Evolutionary conservation across 2,888 invertebrate genomes (phyloP).

Genomic region (Ichneumoninae sp.): DNA sequence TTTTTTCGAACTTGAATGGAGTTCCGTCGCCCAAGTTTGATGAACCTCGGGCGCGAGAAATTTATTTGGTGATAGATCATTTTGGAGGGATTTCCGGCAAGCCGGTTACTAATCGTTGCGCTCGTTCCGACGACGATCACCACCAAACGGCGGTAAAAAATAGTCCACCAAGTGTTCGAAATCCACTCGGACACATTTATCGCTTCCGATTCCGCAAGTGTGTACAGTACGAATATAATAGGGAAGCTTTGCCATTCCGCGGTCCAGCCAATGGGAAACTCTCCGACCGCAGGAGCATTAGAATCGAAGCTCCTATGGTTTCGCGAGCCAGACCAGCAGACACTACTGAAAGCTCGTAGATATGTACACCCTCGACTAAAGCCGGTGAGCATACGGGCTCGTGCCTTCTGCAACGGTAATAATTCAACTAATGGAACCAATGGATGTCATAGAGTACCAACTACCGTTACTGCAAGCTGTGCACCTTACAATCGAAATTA

Average conservation of each 20-base stretch:
- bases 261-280: too few species aligned
- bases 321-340: constrained; percentile 2
- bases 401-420: constrained; percentile 61
- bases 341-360: constrained; percentile 2
- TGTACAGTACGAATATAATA: constrained; percentile 29
- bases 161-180: constrained; percentile 1
- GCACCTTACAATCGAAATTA: constrained; percentile 45
- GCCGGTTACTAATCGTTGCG: constrained; percentile 21
- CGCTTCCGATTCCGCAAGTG: not conserved
- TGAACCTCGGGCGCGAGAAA: not conserved
- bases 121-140: not conserved
- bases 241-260: too few species aligned
- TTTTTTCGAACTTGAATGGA: not conserved
- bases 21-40: constrained; percentile 19
- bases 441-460: constrained; percentile 62
- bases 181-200: not conserved
- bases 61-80: constrained; percentile 25
- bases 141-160: constrained; percentile 6
- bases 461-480: constrained; percentile 5
- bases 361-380: constrained; percentile 12
- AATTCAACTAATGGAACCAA: constrained; percentile 70
- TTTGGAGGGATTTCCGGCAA: constrained; percentile 3
- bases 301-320: constrained; percentile 46
- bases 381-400: constrained; percentile 42
- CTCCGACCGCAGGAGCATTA: constrained; percentile 35